Evolutionary conservation across 2,888 invertebrate genomes (phyloP), one percentile per base, ranked within the genome.

Genomic region (Agrochola macilenta): DNA sequence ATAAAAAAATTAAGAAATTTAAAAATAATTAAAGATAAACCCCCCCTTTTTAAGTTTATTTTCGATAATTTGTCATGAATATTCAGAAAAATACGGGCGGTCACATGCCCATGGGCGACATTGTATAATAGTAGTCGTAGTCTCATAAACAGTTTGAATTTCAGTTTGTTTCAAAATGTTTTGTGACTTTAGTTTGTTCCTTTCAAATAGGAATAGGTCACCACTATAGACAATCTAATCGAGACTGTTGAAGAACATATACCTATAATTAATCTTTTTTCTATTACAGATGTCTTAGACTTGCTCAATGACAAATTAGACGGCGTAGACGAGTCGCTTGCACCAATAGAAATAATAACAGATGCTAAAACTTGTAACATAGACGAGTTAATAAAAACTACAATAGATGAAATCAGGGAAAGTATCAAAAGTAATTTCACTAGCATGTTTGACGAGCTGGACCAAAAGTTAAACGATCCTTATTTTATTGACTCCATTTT

Each of bases 371-470:
- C 11, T 30, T 9, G 49, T 35, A 14, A 88, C 3, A 52, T 93
- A 54, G 79, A 90, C 58, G 69, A 87, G 43, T 72, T 90, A 73
- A 79, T 92, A 20, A 57, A 85, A n/a, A 46, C 26, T 1, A 88
- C 83, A 80, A 84, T 87, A 30, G n/a, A 78, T 9, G 75, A 88
- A 65, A 85, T 91, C 30, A 57, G 26, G 69, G 69, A 64, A 23
- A 63, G 20, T 12, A 79, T 89, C 5, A 5, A 80, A 52, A 70
- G 1, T 20, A 76, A 88, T 43, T 64, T 82, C 8, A 66, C 76
- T 5, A 49, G 71, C 12, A 82, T 89, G 69, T 92, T 91, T 79
- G 68, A 87, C 23, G 78, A 83, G 30, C 54, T 92, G 17, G 85
- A 89, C 35, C 30, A 83, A 43, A 54, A 69, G 43, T 65, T 93